Conservation (phyloP, 2,888 invertebrate genomes). For the Thecophora atra region DNA sequence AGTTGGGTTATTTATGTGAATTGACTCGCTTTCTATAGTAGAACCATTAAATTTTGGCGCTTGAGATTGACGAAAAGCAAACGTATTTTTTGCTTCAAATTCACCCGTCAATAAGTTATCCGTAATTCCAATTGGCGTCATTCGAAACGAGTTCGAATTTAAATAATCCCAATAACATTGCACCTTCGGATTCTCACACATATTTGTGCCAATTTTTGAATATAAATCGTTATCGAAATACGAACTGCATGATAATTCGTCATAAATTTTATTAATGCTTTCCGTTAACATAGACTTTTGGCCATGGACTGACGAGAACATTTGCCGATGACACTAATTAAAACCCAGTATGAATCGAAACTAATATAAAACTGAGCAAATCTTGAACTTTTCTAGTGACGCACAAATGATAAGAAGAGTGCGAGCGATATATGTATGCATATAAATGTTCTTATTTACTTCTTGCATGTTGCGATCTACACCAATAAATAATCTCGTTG, state of each 20-base stretch:
- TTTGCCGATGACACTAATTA: constrained; percentile 19
- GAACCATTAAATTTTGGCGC: neutral
- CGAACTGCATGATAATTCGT: constrained; percentile 12
- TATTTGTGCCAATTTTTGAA: constrained; percentile 7
- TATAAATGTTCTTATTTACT: neutral
- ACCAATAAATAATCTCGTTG: constrained; percentile 34
- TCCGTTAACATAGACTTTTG: neutral
- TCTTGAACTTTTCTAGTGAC: neutral
- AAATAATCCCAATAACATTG: constrained; percentile 1
- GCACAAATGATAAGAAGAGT: neutral
- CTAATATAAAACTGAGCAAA: neutral
- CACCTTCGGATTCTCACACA: neutral
- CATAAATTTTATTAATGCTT: neutral
- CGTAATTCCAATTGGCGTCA: neutral
- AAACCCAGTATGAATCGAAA: constrained; percentile 4
- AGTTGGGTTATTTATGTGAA: neutral
- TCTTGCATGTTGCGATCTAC: neutral
- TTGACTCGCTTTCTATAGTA: no score
- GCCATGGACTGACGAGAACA: neutral
- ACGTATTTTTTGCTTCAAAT: neutral
- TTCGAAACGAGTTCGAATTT: neutral
- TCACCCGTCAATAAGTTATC: neutral
- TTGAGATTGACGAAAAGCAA: neutral
- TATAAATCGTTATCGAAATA: constrained; percentile 5
- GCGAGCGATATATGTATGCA: neutral